Conservation (phyloP, 2,888 invertebrate genomes). For the Philhelius pedissequus region DNA sequence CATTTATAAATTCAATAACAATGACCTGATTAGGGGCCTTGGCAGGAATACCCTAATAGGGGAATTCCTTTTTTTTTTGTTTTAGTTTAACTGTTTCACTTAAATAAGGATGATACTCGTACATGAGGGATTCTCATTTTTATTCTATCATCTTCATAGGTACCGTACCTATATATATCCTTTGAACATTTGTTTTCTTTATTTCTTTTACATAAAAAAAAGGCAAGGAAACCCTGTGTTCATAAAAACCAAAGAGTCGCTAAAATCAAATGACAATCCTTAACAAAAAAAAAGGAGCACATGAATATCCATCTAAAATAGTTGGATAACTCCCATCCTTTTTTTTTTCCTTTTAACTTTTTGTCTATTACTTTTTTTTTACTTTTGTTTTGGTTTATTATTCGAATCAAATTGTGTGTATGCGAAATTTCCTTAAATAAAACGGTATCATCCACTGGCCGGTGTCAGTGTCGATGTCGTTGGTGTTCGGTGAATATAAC, state of each 20-base stretch:
- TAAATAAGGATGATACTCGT: not conserved
- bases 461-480: no score
- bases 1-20: slow-evolving; percentile 67
- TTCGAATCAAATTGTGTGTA: slow-evolving; percentile 41
- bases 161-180: no score
- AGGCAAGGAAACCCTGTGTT: slow-evolving; percentile 1
- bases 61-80: slow-evolving; percentile 27
- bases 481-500: not conserved
- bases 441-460: not conserved
- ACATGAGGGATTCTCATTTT: slow-evolving; percentile 15
- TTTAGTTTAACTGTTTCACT: not conserved
- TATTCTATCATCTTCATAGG: slow-evolving; percentile 32
- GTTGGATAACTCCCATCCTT: slow-evolving; percentile 35
- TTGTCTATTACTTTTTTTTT: not conserved
- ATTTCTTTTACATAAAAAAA: slow-evolving; percentile 45
- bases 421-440: slow-evolving; percentile 30
- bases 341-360: not conserved
- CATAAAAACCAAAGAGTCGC: slow-evolving; percentile 29
- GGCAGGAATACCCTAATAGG: not conserved
- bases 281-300: slow-evolving; percentile 20
- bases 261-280: slow-evolving; percentile 42
- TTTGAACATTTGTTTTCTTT: not conserved
- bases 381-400: slow-evolving; percentile 24
- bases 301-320: slow-evolving; percentile 19
- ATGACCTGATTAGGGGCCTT: slow-evolving; percentile 65